Evolutionary conservation across 2,797 vertebrate genomes (phyloP).

Genomic region (Esox masquinongy): DNA sequence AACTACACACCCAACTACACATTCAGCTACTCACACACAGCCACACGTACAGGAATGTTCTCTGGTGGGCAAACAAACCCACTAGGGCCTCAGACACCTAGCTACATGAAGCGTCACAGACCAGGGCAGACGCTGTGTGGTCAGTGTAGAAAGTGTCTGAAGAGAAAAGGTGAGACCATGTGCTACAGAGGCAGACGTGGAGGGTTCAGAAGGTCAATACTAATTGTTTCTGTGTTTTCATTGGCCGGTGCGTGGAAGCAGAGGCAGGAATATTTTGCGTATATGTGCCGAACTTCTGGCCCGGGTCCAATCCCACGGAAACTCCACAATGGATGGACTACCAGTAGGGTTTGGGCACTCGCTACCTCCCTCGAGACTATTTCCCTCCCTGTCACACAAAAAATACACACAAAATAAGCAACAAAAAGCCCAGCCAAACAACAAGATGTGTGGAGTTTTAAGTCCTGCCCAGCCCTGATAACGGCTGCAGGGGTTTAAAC

Average conservation of each 20-base stretch:
- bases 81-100: background rate
- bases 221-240: conserved; percentile 56
- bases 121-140: conserved; percentile 24
- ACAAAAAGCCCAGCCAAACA: conserved; percentile 62
- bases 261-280: conserved; percentile 65
- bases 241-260: conserved; percentile 58
- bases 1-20: background rate
- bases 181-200: conserved; percentile 33
- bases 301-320: conserved; percentile 59
- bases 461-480: conserved; percentile 81
- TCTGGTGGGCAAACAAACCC: conserved; percentile 6
- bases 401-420: conserved; percentile 34
- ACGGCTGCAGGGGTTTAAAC: conserved; percentile 72
- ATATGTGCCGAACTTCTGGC: conserved; percentile 73
- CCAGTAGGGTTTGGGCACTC: conserved; percentile 61
- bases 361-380: background rate
- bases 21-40: conserved; percentile 5
- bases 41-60: background rate
- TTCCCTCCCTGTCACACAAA: conserved; percentile 18
- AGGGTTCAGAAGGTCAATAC: conserved; percentile 16
- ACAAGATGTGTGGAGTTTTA: conserved; percentile 72
- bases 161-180: conserved; percentile 22
- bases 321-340: conserved; percentile 48
- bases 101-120: background rate
- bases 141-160: conserved; percentile 27